Conservation (phyloP, 2,888 invertebrate genomes). For the Alsophila aescularia region DNA sequence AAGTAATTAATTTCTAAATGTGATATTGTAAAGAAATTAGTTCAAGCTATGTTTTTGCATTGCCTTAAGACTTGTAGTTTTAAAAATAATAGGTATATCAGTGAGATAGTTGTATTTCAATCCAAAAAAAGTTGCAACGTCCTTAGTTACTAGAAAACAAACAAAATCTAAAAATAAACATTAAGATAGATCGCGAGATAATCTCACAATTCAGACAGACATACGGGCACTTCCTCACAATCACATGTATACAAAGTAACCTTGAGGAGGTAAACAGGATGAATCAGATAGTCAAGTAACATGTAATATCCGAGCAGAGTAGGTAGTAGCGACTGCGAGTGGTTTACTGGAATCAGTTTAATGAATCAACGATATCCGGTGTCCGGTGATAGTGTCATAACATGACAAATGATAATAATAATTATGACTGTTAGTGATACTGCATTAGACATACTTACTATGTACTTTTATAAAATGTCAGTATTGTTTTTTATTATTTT, state of each 20-base stretch:
- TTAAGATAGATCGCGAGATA: not conserved
- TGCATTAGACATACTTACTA: not conserved
- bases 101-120: no score
- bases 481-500: no score
- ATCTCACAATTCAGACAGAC: not conserved
- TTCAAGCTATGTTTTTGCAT: no score
- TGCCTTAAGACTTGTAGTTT: no score
- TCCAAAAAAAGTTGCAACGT: no score
- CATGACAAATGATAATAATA: conserved; percentile 10
- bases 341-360: conserved; percentile 16
- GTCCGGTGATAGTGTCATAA: conserved; percentile 9
- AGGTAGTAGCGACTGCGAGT: conserved; percentile 2
- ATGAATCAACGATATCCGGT: conserved; percentile 28
- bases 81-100: no score
- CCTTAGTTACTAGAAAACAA: not conserved
- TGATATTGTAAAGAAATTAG: no score
- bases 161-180: not conserved
- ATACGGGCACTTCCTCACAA: conserved; percentile 8
- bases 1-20: no score
- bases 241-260: conserved; percentile 7
- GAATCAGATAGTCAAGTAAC: conserved; percentile 20
- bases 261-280: conserved; percentile 22
- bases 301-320: no score
- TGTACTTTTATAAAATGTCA: no score
- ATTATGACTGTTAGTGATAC: conserved; percentile 2